A percentile compares a stretch with the other conserved stretches of the same genome.
phyloP scores from a whole-genome alignment of 2,888 invertebrate genomes.

The Lacanobia wlatinum region DNA sequence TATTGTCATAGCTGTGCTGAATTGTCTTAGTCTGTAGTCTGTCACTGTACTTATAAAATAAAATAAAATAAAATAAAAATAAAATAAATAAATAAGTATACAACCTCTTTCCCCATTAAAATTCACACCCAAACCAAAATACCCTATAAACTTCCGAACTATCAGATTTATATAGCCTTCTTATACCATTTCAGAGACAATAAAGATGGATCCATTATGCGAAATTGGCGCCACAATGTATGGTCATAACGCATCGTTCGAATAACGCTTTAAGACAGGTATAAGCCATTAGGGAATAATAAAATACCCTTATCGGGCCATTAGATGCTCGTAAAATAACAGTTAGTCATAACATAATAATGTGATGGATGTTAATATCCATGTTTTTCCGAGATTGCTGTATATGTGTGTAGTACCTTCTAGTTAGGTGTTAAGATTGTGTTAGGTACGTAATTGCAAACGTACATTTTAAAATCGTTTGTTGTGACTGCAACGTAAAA shows the following conservation, averaged over 20 bases:
- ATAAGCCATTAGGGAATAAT: constrained; percentile 90
- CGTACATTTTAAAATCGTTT: neutral
- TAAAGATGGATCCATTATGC: constrained; percentile 87
- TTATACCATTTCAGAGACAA: constrained; percentile 79
- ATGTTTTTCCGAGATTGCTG: constrained; percentile 82
- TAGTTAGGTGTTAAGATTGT: neutral
- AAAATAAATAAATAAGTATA: no score
- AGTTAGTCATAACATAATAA: constrained; percentile 89
- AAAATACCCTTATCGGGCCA: constrained; percentile 90
- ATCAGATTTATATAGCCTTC: constrained; percentile 72
- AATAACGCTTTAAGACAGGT: constrained; percentile 87
- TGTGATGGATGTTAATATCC: constrained; percentile 88
- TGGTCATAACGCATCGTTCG: constrained; percentile 86
- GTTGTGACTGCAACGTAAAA: neutral
- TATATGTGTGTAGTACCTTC: constrained; percentile 43
- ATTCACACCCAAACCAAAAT: constrained; percentile 9
- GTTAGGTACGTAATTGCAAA: no score
- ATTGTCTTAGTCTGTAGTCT: no score
- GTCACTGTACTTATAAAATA: no score
- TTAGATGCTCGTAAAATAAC: constrained; percentile 90
- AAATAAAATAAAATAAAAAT: no score
- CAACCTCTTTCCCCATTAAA: constrained; percentile 4
- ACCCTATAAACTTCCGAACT: constrained; percentile 34
- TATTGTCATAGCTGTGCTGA: no score
- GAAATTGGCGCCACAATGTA: constrained; percentile 85